Percentiles rank a stretch among this genome's conserved stretches.
Evolutionary conservation across 2,113 vertebrate genomes (phyloP).

Genomic region (Nestor notabilis): DNA sequence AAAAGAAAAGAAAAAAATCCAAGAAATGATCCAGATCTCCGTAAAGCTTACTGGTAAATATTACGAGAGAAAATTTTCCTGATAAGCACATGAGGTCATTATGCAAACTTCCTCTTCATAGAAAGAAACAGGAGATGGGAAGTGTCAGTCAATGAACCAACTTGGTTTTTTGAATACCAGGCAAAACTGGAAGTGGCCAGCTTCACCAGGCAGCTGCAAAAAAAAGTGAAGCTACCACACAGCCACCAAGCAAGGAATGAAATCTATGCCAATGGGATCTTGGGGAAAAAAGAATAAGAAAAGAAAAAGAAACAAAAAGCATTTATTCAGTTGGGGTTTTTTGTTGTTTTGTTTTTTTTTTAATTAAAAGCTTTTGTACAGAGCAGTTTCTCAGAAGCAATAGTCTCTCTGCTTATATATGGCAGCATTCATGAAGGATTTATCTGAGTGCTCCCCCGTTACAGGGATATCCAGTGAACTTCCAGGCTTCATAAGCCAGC

Average conservation of each 20-base stretch:
- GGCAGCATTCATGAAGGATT: neutral
- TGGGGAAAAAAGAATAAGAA: neutral
- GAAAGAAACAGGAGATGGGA: neutral
- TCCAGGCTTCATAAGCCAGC: neutral
- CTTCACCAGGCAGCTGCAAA: neutral
- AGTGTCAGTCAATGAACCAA: neutral
- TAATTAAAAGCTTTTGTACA: neutral
- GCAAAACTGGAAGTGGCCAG: neutral
- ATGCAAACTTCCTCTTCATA: neutral
- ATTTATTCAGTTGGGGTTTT: too few relatives aligned
- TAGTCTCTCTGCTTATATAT: neutral
- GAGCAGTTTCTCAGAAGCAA: neutral
- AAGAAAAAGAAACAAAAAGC: neutral
- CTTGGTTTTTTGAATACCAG: neutral
- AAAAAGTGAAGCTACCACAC: neutral
- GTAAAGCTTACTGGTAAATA: neutral
- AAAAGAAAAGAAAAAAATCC: neutral
- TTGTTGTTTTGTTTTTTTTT: too few relatives aligned
- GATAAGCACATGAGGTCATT: neutral
- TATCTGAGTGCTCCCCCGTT: neutral
- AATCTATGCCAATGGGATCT: neutral
- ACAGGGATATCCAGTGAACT: neutral
- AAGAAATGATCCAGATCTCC: neutral
- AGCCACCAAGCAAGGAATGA: neutral
- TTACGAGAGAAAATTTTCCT: neutral